Evolutionary conservation across 2,113 vertebrate species (phyloP).

Genomic region (Psittacula cyanocephala): DNA sequence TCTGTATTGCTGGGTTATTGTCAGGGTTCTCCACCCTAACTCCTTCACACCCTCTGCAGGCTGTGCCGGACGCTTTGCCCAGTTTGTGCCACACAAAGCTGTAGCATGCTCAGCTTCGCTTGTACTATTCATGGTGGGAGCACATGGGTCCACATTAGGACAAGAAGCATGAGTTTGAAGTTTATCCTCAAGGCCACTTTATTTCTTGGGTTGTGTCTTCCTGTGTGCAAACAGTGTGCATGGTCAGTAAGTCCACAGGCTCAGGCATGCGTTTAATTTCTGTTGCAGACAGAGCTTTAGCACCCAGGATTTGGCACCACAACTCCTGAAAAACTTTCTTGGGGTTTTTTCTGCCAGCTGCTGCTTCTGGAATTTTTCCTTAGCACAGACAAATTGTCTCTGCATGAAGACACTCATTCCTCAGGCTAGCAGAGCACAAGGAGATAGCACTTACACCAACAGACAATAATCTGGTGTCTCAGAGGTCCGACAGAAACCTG

Average conservation of each 20-base stretch:
- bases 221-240: neutral
- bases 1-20: neutral
- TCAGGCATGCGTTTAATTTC: neutral
- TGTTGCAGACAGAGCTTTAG: neutral
- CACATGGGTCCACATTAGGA: neutral
- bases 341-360: neutral
- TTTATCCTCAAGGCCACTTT: neutral
- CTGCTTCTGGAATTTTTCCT: conserved; percentile 20
- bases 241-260: neutral
- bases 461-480: neutral
- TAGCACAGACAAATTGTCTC: neutral
- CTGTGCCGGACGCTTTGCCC: neutral
- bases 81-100: neutral
- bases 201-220: neutral
- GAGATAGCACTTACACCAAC: neutral
- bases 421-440: neutral
- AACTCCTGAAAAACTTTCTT: neutral
- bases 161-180: neutral
- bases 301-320: neutral
- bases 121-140: neutral
- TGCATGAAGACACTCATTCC: neutral
- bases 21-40: neutral
- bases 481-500: neutral
- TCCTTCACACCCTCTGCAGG: neutral
- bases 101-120: neutral